Percentiles rank a stretch among this genome's conserved stretches.
These are phyloP conservation scores for Isurus oxyrinchus DNA, from an alignment of 2,113 vertebrate genomes.

Conservation along the genomic window DNA sequence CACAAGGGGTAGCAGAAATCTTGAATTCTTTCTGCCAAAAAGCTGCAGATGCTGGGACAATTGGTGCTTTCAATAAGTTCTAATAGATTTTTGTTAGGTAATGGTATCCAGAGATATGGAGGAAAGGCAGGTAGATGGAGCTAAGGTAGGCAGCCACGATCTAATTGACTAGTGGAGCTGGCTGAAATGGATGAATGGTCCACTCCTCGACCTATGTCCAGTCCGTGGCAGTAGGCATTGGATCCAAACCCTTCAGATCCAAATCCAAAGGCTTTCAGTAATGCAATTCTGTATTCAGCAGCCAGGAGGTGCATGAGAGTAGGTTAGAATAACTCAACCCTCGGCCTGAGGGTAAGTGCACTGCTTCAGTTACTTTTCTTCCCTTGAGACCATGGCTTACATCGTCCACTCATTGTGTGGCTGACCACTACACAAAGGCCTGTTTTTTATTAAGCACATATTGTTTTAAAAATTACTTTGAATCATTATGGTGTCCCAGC, in stretches of 20 bases:
- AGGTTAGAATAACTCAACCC: neutral
- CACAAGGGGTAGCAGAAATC: neutral
- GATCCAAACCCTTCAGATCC: neutral
- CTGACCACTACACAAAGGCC: neutral
- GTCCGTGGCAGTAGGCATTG: neutral
- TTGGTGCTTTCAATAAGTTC: neutral
- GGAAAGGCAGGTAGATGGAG: neutral
- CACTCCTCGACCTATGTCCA: neutral
- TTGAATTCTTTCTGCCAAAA: neutral
- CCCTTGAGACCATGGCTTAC: neutral
- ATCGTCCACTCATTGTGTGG: neutral
- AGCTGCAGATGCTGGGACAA: neutral
- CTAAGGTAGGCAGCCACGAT: neutral
- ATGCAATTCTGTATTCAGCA: neutral
- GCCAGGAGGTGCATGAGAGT: neutral
- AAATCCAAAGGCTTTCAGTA: neutral
- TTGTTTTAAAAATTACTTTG: constrained; percentile 12
- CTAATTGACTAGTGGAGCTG: neutral
- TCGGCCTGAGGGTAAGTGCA: neutral
- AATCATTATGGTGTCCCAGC: neutral
- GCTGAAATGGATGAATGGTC: neutral
- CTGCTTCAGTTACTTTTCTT: neutral
- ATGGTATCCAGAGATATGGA: neutral
- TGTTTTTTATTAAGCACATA: neutral
- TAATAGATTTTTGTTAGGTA: neutral